Evolutionary conservation across 2,888 invertebrate genomes (phyloP).

Genomic region (Conchocele bisecta): DNA sequence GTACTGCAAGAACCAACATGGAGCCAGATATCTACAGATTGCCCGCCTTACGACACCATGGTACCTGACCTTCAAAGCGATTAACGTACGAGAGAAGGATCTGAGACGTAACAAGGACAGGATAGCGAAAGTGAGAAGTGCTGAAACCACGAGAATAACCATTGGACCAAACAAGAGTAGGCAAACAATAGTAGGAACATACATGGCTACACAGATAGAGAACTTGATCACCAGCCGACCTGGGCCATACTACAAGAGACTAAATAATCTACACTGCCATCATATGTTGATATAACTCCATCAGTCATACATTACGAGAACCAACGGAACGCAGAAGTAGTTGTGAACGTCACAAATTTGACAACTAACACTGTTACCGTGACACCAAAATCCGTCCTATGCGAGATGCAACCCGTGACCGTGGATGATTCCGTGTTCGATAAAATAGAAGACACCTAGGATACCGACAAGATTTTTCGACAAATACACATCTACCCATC

Average conservation of each 20-base stretch:
- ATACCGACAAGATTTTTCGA: not conserved
- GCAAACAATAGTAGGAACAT: too few relatives aligned
- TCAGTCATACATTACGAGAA: not conserved
- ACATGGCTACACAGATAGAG: not conserved
- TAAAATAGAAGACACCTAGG: constrained; percentile 3
- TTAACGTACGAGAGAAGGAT: too few relatives aligned
- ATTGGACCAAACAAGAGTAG: not conserved
- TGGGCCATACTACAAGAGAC: not conserved
- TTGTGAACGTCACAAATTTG: constrained; percentile 2
- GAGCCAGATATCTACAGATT: constrained; percentile 34
- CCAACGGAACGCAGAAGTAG: not conserved
- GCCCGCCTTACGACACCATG: too few relatives aligned
- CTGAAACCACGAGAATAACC: not conserved
- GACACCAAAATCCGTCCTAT: constrained; percentile 1
- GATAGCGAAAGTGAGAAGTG: not conserved
- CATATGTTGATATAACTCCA: not conserved
- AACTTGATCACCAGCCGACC: not conserved
- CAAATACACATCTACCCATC: not conserved
- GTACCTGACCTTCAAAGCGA: too few relatives aligned
- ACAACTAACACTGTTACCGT: constrained; percentile 9
- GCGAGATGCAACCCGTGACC: constrained; percentile 7
- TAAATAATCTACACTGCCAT: not conserved
- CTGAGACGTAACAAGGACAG: too few relatives aligned
- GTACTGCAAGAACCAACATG: constrained; percentile 20
- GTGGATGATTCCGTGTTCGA: constrained; percentile 8